Conservation (phyloP, 2,113 vertebrate species). For the Chunga burmeisteri region DNA sequence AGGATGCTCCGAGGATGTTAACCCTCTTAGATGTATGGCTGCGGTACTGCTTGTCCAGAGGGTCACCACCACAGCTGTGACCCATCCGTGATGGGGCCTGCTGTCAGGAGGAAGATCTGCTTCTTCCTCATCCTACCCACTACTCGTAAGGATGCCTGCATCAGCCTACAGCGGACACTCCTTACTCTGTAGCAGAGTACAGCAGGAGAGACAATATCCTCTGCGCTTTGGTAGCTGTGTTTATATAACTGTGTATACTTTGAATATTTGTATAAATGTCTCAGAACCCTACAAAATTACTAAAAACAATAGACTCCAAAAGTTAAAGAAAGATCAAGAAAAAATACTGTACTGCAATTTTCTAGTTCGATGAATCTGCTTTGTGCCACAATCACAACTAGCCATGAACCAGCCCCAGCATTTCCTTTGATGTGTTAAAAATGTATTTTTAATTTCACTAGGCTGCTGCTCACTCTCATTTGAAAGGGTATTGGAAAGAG, state of each 20-base stretch:
- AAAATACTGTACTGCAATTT: background rate
- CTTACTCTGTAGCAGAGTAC: background rate
- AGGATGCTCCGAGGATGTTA: background rate
- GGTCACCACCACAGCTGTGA: background rate
- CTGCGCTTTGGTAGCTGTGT: background rate
- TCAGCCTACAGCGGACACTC: background rate
- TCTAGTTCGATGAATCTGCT: background rate
- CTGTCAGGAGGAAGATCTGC: background rate
- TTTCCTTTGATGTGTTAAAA: constrained; percentile 12
- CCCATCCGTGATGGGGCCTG: rapidly evolving
- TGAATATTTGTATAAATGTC: background rate
- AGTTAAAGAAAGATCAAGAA: background rate
- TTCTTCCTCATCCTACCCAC: background rate
- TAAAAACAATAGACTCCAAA: background rate
- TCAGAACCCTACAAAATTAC: background rate
- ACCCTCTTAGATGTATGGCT: background rate
- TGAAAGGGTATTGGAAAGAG: background rate
- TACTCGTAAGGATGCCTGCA: background rate
- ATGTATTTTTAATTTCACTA: constrained; percentile 29
- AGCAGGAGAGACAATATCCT: background rate
- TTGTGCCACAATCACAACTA: background rate
- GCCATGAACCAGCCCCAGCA: background rate
- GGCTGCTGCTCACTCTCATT: background rate
- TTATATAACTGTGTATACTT: background rate
- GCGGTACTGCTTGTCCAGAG: background rate